These are phyloP conservation scores for Trachythela sp. DNA, from an alignment of 64 coral and sea anemone species.

Conservation along the genomic window DNA sequence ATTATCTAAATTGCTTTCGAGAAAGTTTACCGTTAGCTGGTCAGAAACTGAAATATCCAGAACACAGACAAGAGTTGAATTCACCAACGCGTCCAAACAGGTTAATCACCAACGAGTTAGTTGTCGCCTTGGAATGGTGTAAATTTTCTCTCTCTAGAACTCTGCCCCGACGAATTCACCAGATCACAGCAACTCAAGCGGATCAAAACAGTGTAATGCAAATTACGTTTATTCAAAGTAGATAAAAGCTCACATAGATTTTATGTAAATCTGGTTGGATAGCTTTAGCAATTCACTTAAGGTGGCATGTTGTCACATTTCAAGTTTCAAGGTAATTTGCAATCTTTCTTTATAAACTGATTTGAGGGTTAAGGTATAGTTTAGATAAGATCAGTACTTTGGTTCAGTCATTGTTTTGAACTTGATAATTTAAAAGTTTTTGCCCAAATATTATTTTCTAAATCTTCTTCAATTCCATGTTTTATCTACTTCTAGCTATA, in stretches of 20 bases:
- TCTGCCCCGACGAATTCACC: background rate
- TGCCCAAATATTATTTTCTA: too few species aligned
- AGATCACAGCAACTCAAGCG: background rate
- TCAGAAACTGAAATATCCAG: background rate
- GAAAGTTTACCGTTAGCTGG: background rate
- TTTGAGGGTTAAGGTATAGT: too few species aligned
- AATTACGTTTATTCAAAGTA: background rate
- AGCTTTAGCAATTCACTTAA: background rate
- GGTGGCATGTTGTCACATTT: background rate
- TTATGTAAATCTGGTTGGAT: background rate
- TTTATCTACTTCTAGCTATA: too few species aligned
- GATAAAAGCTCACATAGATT: background rate
- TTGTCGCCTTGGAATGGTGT: background rate
- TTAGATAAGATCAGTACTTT: too few species aligned
- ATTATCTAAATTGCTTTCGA: background rate
- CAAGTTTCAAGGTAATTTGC: background rate
- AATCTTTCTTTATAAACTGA: too few species aligned
- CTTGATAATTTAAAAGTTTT: too few species aligned
- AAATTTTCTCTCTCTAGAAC: background rate
- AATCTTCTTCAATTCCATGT: too few species aligned
- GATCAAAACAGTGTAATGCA: slow-evolving; percentile 8
- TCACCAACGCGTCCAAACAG: background rate
- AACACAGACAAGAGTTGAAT: background rate
- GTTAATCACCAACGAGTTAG: background rate
- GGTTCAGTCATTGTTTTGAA: too few species aligned